phyloP scores from a whole-genome alignment of 2,797 vertebrate genomes.

The Nyctibius grandis region DNA sequence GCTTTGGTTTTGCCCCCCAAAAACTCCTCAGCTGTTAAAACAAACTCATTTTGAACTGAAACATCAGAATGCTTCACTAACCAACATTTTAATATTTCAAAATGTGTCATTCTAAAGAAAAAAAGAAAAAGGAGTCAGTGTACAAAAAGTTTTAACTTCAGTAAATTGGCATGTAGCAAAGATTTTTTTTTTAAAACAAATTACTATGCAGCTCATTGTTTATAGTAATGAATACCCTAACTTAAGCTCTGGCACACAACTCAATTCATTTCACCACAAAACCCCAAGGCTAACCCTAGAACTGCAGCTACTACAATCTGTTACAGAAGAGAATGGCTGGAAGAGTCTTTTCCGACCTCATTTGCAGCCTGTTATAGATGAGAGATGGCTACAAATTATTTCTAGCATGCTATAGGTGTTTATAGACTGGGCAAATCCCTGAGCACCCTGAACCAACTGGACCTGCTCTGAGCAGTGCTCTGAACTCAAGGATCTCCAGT shows the following conservation, averaged over 20 bases:
- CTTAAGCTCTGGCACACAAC: not conserved
- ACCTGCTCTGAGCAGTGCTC: not conserved
- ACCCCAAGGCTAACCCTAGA: not conserved
- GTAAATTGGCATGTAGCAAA: not conserved
- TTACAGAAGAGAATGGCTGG: not conserved
- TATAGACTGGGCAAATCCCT: not conserved
- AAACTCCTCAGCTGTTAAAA: not conserved
- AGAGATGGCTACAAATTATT: not conserved
- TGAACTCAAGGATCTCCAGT: not conserved
- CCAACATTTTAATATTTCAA: too few species aligned
- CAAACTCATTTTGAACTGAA: not conserved
- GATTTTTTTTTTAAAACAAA: not conserved
- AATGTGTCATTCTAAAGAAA: too few species aligned
- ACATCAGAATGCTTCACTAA: not conserved
- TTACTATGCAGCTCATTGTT: not conserved
- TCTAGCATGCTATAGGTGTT: not conserved
- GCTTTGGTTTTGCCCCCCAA: not conserved
- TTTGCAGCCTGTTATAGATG: not conserved
- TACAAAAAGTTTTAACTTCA: not conserved
- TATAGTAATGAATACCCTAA: not conserved
- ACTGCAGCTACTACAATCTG: not conserved
- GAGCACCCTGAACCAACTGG: not conserved
- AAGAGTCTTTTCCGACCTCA: not conserved
- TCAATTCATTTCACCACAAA: not conserved
- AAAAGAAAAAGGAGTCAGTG: not conserved